Evolutionary conservation across 2,113 vertebrate genomes (phyloP).

Genomic region (Thalassarche chlororhynchos): DNA sequence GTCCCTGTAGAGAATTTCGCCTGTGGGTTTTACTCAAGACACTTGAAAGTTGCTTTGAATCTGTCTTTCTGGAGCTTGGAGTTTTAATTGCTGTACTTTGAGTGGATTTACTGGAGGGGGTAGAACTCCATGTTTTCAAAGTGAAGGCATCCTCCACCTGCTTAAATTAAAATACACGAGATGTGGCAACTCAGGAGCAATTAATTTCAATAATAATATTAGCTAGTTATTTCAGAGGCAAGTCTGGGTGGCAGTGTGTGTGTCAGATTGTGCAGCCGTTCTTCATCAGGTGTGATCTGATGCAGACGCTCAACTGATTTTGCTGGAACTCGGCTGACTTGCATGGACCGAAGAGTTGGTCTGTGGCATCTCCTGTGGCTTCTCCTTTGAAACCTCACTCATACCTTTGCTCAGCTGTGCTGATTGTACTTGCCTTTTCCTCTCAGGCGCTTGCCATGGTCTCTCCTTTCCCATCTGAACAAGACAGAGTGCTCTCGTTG

Average conservation of each 20-base stretch:
- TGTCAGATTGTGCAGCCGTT: not conserved
- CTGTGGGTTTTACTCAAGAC: not conserved
- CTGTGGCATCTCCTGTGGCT: not conserved
- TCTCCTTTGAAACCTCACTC: not conserved
- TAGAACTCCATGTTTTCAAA: not conserved
- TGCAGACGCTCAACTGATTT: not conserved
- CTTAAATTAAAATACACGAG: slow-evolving; percentile 20
- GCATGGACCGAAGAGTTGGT: not conserved
- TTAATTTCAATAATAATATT: slow-evolving; percentile 23
- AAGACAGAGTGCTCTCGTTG: not conserved
- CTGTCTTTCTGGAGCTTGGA: not conserved
- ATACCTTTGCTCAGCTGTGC: not conserved
- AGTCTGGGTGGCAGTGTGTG: not conserved
- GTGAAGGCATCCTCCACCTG: not conserved
- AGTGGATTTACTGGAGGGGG: not conserved
- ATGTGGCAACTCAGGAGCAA: not conserved
- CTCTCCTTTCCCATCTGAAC: not conserved
- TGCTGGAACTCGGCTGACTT: not conserved
- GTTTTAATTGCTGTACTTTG: slow-evolving; percentile 12
- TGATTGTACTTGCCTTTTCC: not conserved
- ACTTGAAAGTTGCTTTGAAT: slow-evolving; percentile 18
- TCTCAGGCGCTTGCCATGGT: not conserved
- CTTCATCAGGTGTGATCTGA: not conserved
- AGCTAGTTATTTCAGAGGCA: not conserved
- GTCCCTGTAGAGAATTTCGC: not conserved